Evolutionary conservation across 2,888 invertebrate genomes (phyloP).

Genomic region (Aricia artaxerxes): DNA sequence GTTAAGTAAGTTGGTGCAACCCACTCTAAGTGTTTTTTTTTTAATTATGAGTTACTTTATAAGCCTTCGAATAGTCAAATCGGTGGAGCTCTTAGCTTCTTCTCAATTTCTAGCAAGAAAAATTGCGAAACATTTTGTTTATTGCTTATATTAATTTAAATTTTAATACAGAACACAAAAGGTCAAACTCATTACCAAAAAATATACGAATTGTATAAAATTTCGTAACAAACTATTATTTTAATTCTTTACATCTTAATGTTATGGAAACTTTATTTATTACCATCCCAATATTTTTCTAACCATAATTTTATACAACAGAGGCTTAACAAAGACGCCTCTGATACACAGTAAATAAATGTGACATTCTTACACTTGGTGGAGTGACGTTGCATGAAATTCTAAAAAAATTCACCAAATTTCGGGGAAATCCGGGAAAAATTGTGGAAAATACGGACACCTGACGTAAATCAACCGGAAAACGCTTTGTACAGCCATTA

Average conservation of each 20-base stretch:
- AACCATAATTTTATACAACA: background rate
- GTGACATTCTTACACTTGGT: background rate
- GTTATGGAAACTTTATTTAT: background rate
- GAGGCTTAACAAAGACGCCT: background rate
- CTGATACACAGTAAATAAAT: background rate
- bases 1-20: no score
- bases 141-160: no score
- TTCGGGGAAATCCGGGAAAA: background rate
- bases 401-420: background rate
- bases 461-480: slow-evolving; percentile 25
- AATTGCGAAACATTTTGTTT: no score
- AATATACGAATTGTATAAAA: no score
- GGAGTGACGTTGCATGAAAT: slow-evolving; percentile 14
- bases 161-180: no score
- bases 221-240: no score
- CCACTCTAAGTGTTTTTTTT: no score
- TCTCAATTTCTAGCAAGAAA: no score
- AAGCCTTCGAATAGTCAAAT: no score
- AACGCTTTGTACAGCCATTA: slow-evolving; percentile 23
- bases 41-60: no score
- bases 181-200: no score
- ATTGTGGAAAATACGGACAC: slow-evolving; percentile 3
- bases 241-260: background rate
- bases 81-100: no score
- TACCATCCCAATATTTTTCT: background rate